Base-by-base conservation (phyloP, 2,113 vertebrate genomes). In the Marcusenius ussheri region DNA sequence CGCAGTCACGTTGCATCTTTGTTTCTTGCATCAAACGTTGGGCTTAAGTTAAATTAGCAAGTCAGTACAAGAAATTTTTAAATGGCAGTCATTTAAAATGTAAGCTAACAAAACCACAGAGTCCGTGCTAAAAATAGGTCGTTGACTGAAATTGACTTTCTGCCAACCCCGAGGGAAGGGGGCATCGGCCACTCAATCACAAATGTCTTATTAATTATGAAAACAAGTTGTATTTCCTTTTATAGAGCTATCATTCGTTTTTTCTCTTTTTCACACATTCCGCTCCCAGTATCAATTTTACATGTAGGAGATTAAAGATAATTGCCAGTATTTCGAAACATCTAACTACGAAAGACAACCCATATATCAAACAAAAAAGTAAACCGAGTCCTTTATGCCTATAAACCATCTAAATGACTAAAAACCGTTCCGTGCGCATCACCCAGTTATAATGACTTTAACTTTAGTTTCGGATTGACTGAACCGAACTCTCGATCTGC, bases 201-300 rank as follows among this genome's bases (percentile, higher is more conserved):
- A 42, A 53, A 58, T 86, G 89, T 46, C 83, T 86, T 90, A 90
- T 86, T 86, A 86, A 87, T 90, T 86, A 87, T 90, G 83, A 89
- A 89, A 86, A 47, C 39, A 42, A 70, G 83, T 80, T 51, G 45
- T 87, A 58, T 70, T 42, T 90, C 19, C 21, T 15, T 15, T 47
- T 56, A 87, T 21, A 35, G 27, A 47, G 13, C 11, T 87, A 31
- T 46, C 6, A 50, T 51, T n/a, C 47, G 4, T 27, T 50, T 50
- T 47, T 58, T 62, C 13, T 46, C 47, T 11, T 46, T 46, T n/a
- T 24, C 45, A 46, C 19, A 84, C 17, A 84, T 84, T 47, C 7
- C 3, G 47, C 39, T 17, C 39, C 21, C 9, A n/a, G 45, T 47
- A 42, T 80, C 35, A 80, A 6, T n/a, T 83, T 45, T 39, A n/a